phyloP scores from a whole-genome alignment of 53 echinoderm and acorn worm species.

The Mesocentrotus franciscanus region DNA sequence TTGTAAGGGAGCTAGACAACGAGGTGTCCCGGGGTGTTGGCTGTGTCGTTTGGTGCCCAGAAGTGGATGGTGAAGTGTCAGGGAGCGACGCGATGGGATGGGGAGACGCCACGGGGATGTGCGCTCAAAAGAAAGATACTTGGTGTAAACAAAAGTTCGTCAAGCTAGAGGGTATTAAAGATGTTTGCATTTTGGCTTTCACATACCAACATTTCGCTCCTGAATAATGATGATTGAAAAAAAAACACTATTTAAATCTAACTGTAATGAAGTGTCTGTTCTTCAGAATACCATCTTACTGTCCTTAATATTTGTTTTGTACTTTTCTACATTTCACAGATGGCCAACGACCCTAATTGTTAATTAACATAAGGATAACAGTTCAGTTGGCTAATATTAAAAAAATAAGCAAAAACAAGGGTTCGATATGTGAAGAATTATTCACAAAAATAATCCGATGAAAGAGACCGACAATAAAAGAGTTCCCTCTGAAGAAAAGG shows the following conservation, averaged over 20 bases:
- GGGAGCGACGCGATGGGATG: not conserved
- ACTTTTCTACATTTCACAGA: not conserved
- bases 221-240: not conserved
- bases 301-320: not conserved
- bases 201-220: not conserved
- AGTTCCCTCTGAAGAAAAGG: too few species aligned
- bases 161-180: not conserved
- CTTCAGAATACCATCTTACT: not conserved
- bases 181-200: slow-evolving; percentile 10
- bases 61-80: slow-evolving; percentile 33
- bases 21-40: slow-evolving; percentile 18
- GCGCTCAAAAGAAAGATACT: slow-evolving; percentile 44
- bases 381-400: not conserved
- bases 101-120: not conserved
- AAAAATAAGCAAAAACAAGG: too few species aligned
- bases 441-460: too few species aligned
- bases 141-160: not conserved
- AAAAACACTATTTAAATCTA: not conserved
- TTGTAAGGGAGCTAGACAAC: slow-evolving; percentile 11
- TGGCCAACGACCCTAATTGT: not conserved
- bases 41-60: slow-evolving; percentile 26
- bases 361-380: not conserved
- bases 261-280: not conserved
- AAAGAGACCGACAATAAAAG: too few species aligned
- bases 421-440: too few species aligned